These are phyloP conservation scores for Drosophila miranda DNA, from an alignment of 1,140 invertebrate species.

Conservation along the genomic window DNA sequence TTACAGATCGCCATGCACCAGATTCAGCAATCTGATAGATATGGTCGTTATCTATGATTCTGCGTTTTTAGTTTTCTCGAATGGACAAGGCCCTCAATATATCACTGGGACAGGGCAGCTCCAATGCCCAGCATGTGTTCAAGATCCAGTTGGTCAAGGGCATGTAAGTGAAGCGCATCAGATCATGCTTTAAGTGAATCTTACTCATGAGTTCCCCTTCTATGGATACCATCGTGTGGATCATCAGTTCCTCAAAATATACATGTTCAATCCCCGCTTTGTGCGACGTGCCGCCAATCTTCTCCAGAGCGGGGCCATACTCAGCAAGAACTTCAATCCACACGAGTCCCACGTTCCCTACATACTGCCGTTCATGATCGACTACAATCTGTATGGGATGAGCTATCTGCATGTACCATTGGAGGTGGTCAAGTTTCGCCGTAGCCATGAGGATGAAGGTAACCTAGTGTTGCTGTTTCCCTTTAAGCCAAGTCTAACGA, in stretches of 20 bases:
- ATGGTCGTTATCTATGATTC: no score
- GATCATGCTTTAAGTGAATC: not conserved
- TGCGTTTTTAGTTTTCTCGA: no score
- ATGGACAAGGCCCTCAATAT: conserved; percentile 95
- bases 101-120: conserved; percentile 88
- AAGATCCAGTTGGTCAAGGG: conserved; percentile 92
- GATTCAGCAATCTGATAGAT: no score
- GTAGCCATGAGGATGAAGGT: conserved; percentile 49
- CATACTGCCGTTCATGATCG: conserved; percentile 97
- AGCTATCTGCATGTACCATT: conserved; percentile 90
- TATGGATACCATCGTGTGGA: conserved; percentile 95
- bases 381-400: conserved; percentile 99
- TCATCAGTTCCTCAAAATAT: conserved; percentile 95
- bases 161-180: conserved; percentile 86
- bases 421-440: conserved; percentile 75
- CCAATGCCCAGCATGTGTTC: conserved; percentile 92
- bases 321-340: conserved; percentile 92
- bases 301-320: conserved; percentile 91
- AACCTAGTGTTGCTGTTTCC: no score
- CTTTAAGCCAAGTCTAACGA: not conserved
- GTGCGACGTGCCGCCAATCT: conserved; percentile 90
- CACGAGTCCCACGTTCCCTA: conserved; percentile 98
- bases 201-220: conserved; percentile 89
- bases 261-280: conserved; percentile 94
- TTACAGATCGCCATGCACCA: conserved; percentile 89